These are phyloP conservation scores for Melanotaenia parkinsoni DNA, from an alignment of 2,797 vertebrate species.

Conservation along the genomic window DNA sequence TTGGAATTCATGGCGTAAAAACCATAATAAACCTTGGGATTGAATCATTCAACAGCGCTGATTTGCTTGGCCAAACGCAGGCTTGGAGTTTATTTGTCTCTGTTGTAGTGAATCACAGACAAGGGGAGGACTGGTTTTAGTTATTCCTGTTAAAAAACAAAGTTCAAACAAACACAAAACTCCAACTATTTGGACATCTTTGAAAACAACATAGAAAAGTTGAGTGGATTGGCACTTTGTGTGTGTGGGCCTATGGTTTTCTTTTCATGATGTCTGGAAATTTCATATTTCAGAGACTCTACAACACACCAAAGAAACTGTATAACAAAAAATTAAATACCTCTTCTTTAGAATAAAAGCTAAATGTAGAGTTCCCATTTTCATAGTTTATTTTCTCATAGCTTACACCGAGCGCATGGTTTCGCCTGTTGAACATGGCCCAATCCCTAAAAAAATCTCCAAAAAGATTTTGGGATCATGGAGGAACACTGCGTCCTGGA, in stretches of 20 bases:
- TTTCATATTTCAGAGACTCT: constrained; percentile 30
- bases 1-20: constrained; percentile 73
- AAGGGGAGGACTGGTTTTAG: constrained; percentile 50
- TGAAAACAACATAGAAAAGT: constrained; percentile 53
- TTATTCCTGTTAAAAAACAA: constrained; percentile 47
- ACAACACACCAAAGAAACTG: constrained; percentile 19
- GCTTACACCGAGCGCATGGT: constrained; percentile 25
- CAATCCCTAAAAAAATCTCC: constrained; percentile 54
- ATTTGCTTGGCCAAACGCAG: constrained; percentile 75
- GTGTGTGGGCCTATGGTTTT: constrained; percentile 26
- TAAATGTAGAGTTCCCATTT: constrained; percentile 42
- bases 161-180: constrained; percentile 55
- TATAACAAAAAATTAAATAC: constrained; percentile 19
- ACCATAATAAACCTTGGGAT: constrained; percentile 79
- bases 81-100: constrained; percentile 75
- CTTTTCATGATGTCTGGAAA: constrained; percentile 30
- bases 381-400: constrained; percentile 37
- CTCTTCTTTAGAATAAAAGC: constrained; percentile 8
- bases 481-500: constrained; percentile 46
- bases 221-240: constrained; percentile 51
- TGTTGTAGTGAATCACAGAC: constrained; percentile 69
- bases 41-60: constrained; percentile 77
- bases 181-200: constrained; percentile 52
- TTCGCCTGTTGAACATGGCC: constrained; percentile 43
- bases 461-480: constrained; percentile 44